phyloP scores from a whole-genome alignment of 2,797 vertebrate genomes.

The Nyctibius grandis region DNA sequence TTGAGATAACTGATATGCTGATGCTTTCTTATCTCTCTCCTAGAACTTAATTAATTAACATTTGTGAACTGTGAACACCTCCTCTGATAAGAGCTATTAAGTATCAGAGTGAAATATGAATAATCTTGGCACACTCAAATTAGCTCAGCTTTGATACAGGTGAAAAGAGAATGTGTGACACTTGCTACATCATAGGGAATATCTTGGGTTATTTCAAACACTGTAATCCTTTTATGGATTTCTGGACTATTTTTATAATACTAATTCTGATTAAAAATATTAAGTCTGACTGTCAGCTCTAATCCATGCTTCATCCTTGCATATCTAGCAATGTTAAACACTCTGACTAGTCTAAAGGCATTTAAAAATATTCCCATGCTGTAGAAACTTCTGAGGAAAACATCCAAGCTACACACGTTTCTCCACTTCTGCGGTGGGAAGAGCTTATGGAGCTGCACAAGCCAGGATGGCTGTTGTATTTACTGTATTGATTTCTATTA shows the following conservation, averaged over 20 bases:
- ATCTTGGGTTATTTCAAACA: not conserved
- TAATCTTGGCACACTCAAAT: not conserved
- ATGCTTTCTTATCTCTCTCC: not conserved
- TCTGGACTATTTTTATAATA: slow-evolving; percentile 18
- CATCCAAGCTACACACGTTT: accelerated
- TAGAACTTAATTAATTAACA: not conserved
- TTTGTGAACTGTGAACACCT: not conserved
- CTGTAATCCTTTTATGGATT: not conserved
- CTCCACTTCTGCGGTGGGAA: accelerated
- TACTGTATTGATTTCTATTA: not conserved
- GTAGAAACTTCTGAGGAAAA: not conserved
- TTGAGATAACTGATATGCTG: not conserved
- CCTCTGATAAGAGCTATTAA: not conserved
- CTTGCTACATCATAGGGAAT: not conserved
- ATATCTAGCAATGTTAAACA: not conserved
- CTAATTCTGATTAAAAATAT: slow-evolving; percentile 28
- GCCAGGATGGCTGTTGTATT: not conserved
- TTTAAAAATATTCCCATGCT: not conserved
- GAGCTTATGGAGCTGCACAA: not conserved
- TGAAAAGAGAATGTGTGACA: not conserved
- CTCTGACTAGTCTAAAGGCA: not conserved
- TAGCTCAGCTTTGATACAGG: not conserved
- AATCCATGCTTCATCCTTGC: not conserved
- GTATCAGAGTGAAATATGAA: not conserved
- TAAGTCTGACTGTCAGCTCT: slow-evolving; percentile 6